Percentiles rank a stretch among this genome's conserved stretches.
phyloP scores from a whole-genome alignment of 2,888 invertebrate species.

The Pogonocherus hispidulus region DNA sequence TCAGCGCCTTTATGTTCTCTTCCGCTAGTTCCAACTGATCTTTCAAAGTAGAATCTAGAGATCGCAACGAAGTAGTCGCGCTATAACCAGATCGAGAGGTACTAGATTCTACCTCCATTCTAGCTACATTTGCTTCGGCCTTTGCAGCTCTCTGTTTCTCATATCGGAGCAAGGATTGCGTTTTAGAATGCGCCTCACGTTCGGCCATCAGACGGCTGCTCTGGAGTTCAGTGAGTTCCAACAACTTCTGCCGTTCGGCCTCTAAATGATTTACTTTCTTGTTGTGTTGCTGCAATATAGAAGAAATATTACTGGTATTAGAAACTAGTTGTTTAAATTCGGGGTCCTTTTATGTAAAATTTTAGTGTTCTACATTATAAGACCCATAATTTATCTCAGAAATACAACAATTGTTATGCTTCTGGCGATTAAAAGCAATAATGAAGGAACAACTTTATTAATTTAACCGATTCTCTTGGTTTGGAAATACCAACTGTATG shows the following conservation, averaged over 20 bases:
- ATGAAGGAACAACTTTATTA: too few relatives aligned
- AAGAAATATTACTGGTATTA: too few relatives aligned
- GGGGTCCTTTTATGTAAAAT: too few relatives aligned
- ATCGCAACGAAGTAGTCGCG: conserved; percentile 28
- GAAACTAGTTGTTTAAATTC: too few relatives aligned
- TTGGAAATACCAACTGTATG: too few relatives aligned
- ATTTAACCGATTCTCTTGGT: too few relatives aligned
- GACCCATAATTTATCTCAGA: too few relatives aligned
- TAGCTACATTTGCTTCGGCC: conserved; percentile 72
- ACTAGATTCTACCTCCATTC: conserved; percentile 71
- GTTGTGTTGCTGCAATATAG: background rate
- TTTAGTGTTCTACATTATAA: too few relatives aligned
- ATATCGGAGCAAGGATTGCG: conserved; percentile 63
- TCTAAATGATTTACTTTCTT: conserved; percentile 19
- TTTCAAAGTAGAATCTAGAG: conserved; percentile 44
- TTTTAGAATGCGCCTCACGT: conserved; percentile 63
- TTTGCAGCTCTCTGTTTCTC: conserved; percentile 74
- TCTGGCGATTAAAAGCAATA: too few relatives aligned
- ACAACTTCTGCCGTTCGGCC: conserved; percentile 58
- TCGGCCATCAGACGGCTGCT: conserved; percentile 74
- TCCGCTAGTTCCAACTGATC: conserved; percentile 74
- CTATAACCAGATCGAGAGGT: conserved; percentile 38
- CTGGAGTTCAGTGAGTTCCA: conserved; percentile 73
- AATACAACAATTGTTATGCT: too few relatives aligned
- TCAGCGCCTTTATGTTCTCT: conserved; percentile 77